Evolutionary conservation across 2,797 vertebrate species (phyloP), one percentile per base, ranked within the genome.

Genomic region (Mareca penelope): DNA sequence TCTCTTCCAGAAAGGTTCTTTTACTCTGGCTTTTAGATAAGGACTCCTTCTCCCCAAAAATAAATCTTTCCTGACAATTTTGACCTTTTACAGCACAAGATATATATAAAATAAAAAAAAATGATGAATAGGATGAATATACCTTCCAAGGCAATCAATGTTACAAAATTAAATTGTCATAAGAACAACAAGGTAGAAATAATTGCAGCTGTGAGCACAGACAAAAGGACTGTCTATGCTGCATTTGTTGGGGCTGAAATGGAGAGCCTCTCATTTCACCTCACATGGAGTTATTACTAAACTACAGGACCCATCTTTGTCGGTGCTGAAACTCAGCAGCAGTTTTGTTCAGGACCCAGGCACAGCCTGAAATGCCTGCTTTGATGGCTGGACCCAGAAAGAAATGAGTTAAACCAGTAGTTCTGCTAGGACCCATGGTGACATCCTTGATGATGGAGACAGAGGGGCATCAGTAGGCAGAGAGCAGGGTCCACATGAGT

Each of bases 41-140:
- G 50, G 39, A 11, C 35, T 79, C 28, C 23, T 79, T 65, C 80
- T 12, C 28, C 48, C 52, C 9, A 0, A 53, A 65, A 91, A 94
- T 92, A 93, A 94, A 96, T 95, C 93, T 94, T 93, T 63, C 56
- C 67, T 95, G 94, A 93, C 95, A 95, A 85, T 88, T 82, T 61
- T 96, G 96, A 97, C 94, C 94, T 96, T 96, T 94, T 92, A 44
- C 69, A 89, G 83, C 79, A 85, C 26, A 70, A 93, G 94, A 96
- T 78, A 52, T 42, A 42, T 42, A 42, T 42, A 42, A 86, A 94
- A 42, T 42, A 42, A 93, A 88, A 91, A 6, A 59, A 9, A 92
- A 6, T 3, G 10, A 26, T 11, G 15, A 59, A 9, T 40, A 44
- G 81, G 88, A 93, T 70, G 71, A 88, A 85, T 90, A 80, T 82